Conservation (phyloP, 2,113 vertebrate species). For the Tachuris rubrigastra region DNA sequence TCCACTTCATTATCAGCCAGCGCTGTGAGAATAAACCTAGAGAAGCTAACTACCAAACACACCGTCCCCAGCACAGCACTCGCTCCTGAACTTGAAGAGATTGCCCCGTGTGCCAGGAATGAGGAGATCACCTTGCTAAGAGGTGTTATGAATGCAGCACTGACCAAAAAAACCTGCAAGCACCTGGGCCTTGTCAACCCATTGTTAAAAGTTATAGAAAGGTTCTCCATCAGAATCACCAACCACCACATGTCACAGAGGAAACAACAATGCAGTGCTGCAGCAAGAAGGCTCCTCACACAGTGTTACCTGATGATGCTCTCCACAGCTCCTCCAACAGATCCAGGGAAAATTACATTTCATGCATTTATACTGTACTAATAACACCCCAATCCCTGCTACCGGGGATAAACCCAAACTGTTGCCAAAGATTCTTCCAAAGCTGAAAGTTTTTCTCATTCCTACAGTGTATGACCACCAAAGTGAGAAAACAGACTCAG, state of each 20-base stretch:
- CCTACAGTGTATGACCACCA: rapidly evolving
- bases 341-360: background rate
- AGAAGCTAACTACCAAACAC: background rate
- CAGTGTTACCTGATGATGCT: rapidly evolving
- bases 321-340: background rate
- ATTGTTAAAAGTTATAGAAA: background rate
- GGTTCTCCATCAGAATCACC: background rate
- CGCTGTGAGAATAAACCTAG: background rate
- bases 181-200: background rate
- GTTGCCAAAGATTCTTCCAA: background rate
- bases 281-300: rapidly evolving
- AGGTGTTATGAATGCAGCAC: background rate
- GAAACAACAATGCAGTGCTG: background rate
- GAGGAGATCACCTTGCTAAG: rapidly evolving
- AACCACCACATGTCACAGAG: background rate
- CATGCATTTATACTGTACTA: rapidly evolving
- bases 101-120: rapidly evolving
- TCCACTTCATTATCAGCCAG: background rate
- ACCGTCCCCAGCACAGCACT: background rate
- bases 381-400: background rate
- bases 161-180: background rate
- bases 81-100: background rate
- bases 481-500: background rate
- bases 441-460: background rate
- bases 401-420: background rate